Percentiles rank a stretch among this genome's conserved stretches.
Evolutionary conservation across 2,113 vertebrate genomes (phyloP).

Genomic region (Circaetus cinerascens): DNA sequence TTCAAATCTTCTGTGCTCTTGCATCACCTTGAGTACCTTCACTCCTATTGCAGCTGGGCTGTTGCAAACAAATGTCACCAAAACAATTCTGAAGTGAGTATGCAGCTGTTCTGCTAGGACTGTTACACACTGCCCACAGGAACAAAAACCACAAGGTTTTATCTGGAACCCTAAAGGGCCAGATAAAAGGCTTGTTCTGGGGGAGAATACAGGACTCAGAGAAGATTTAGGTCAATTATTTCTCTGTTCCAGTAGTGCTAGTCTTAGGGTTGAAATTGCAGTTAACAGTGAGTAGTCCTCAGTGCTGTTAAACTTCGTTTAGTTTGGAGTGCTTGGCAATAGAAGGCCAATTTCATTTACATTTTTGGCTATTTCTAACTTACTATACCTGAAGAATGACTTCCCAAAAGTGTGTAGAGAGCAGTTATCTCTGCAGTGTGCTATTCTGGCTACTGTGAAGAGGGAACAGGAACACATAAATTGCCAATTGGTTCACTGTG

Average conservation of each 20-base stretch:
- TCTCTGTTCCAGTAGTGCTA: neutral
- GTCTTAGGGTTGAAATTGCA: neutral
- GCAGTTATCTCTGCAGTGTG: constrained; percentile 4
- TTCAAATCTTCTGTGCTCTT: neutral
- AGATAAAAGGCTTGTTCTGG: neutral
- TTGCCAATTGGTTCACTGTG: constrained; percentile 10
- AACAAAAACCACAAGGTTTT: neutral
- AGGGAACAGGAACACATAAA: constrained; percentile 33
- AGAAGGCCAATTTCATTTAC: constrained; percentile 11
- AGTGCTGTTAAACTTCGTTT: neutral
- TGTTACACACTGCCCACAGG: neutral
- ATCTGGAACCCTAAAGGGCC: neutral
- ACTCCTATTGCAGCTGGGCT: neutral
- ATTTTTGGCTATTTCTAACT: constrained; percentile 6
- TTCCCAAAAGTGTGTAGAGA: neutral
- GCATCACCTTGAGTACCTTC: neutral
- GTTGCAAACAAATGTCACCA: neutral
- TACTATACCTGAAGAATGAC: constrained; percentile 3
- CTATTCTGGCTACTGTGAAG: constrained; percentile 32
- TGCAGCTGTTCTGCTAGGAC: neutral
- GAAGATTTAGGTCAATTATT: neutral
- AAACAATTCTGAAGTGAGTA: neutral
- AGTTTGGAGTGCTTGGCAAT: constrained; percentile 1
- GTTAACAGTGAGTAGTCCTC: neutral
- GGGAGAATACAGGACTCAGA: neutral